Percentiles rank a stretch among this genome's conserved stretches.
phyloP scores from a whole-genome alignment of 2,113 vertebrate species.

The Camelus bactrianus region DNA sequence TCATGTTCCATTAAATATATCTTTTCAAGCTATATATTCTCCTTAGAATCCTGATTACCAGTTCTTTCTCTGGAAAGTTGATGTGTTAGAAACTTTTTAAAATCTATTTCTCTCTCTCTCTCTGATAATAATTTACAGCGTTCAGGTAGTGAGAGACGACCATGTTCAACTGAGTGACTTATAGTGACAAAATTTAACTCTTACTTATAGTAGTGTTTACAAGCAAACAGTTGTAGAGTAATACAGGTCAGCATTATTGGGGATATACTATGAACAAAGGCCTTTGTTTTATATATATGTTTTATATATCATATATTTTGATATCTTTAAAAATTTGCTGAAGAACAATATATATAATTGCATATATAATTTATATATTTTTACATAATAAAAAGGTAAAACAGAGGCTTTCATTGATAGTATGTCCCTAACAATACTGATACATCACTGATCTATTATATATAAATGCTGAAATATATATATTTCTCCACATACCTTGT shows the following conservation, averaged over 20 bases:
- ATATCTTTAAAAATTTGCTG: not conserved
- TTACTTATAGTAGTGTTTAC: not conserved
- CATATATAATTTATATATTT: not conserved
- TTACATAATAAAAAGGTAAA: not conserved
- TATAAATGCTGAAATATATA: too few relatives aligned
- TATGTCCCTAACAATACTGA: not conserved
- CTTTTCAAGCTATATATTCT: not conserved
- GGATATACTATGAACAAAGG: not conserved
- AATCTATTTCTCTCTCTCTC: not conserved
- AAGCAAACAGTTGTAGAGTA: not conserved
- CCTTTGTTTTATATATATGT: not conserved
- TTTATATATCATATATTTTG: not conserved
- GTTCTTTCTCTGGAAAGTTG: not conserved
- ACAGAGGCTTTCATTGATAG: not conserved
- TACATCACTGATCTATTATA: not conserved
- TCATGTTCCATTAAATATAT: not conserved
- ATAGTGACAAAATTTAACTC: not conserved
- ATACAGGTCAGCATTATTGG: not conserved
- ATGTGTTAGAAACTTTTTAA: not conserved
- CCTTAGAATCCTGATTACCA: not conserved
- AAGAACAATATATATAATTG: not conserved
- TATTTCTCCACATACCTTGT: too few relatives aligned
- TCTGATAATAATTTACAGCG: not conserved
- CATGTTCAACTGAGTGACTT: not conserved
- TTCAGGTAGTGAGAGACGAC: not conserved